phyloP scores from a whole-genome alignment of 2,888 invertebrate genomes.

The Pachliopta kotzebuea region DNA sequence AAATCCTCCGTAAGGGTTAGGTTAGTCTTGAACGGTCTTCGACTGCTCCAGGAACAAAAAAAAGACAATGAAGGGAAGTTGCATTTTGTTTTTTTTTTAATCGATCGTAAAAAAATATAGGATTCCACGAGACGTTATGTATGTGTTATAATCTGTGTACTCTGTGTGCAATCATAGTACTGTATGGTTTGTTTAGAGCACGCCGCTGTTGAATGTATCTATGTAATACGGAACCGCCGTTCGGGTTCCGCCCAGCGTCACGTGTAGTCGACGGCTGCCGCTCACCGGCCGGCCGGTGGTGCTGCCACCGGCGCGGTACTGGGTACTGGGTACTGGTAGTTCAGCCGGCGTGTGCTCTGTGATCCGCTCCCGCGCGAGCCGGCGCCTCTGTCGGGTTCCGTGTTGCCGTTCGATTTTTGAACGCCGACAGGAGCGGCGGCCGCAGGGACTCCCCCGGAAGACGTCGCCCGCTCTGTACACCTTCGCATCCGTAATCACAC shows the following conservation, averaged over 20 bases:
- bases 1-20: slow-evolving; percentile 70
- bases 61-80: slow-evolving; percentile 77
- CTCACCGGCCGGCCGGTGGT: no score
- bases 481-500: slow-evolving; percentile 59
- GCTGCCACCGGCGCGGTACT: slow-evolving; percentile 1
- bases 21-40: slow-evolving; percentile 67
- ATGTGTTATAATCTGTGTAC: slow-evolving; percentile 31
- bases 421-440: slow-evolving; percentile 6
- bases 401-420: slow-evolving; percentile 14
- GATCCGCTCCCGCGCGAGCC: slow-evolving; percentile 14
- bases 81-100: slow-evolving; percentile 58
- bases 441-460: slow-evolving; percentile 44
- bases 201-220: slow-evolving; percentile 11
- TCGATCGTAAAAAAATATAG: slow-evolving; percentile 40
- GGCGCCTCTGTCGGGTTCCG: background rate
- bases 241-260: no score
- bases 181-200: slow-evolving; percentile 22
- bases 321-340: no score
- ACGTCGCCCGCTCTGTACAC: slow-evolving; percentile 66
- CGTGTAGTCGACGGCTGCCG: no score
- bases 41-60: slow-evolving; percentile 67
- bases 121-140: slow-evolving; percentile 44
- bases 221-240: no score
- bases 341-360: slow-evolving; percentile 6
- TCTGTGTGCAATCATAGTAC: slow-evolving; percentile 41